Conservation (phyloP, 2,888 invertebrate genomes). For the Drosophila infuscata region DNA sequence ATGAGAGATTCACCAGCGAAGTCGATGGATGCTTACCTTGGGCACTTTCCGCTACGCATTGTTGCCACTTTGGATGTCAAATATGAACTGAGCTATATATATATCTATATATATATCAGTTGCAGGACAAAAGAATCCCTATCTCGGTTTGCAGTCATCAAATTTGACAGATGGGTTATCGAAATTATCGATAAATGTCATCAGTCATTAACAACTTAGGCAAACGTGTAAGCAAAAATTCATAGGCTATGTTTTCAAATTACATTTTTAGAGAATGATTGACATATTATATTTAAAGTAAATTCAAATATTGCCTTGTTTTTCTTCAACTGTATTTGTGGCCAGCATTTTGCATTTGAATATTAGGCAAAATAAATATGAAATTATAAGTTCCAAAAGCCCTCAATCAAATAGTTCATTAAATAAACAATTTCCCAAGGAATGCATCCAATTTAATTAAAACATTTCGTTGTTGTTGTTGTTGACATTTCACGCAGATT, state of each 20-base stretch:
- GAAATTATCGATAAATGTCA: neutral
- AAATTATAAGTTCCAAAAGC: conserved; percentile 16
- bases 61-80: neutral
- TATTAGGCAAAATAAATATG: conserved; percentile 38
- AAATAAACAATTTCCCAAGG: conserved; percentile 19
- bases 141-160: neutral
- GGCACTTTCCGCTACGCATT: neutral
- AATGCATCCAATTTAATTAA: conserved; percentile 4
- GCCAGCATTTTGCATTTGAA: conserved; percentile 42
- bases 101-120: neutral
- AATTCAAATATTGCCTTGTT: neutral
- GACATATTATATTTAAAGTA: neutral
- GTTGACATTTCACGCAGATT: neutral
- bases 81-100: neutral
- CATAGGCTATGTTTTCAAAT: neutral
- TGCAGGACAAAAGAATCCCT: neutral
- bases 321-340: neutral
- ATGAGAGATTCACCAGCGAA: neutral
- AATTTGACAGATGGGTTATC: neutral
- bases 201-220: neutral
- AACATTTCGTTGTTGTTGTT: neutral
- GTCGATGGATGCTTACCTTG: neutral
- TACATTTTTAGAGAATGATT: neutral
- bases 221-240: neutral
- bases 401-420: conserved; percentile 5